These are phyloP conservation scores for Caenorhabditis remanei DNA, from an alignment of 1,140 invertebrate species.

Conservation along the genomic window DNA sequence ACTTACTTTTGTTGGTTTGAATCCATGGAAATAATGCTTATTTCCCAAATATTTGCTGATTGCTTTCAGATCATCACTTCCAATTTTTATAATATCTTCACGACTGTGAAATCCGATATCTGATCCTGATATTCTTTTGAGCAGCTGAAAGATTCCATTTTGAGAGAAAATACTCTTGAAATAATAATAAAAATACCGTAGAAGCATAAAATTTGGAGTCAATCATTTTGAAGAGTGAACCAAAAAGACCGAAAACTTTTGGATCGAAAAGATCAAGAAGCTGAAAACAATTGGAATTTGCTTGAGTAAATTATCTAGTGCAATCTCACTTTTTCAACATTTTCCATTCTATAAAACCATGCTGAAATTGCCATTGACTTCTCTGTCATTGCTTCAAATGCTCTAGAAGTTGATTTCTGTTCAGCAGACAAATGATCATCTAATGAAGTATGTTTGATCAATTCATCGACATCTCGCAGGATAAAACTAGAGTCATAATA, in stretches of 20 bases:
- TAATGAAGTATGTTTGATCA: slow-evolving; percentile 85
- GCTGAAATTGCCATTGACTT: slow-evolving; percentile 82
- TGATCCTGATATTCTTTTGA: slow-evolving; percentile 36
- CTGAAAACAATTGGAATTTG: background rate
- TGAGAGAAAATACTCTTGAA: background rate
- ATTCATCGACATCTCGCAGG: slow-evolving; percentile 86
- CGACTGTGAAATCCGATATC: slow-evolving; percentile 48
- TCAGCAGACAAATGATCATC: slow-evolving; percentile 85
- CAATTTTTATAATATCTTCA: slow-evolving; percentile 90
- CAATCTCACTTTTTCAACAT: background rate
- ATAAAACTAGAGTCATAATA: slow-evolving; percentile 85
- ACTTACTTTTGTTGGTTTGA: slow-evolving; percentile 87
- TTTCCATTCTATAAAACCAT: slow-evolving; percentile 17
- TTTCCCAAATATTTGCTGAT: slow-evolving; percentile 89
- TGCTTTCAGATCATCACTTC: slow-evolving; percentile 87
- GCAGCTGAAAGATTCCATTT: background rate
- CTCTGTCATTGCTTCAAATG: slow-evolving; percentile 94
- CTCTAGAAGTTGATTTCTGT: slow-evolving; percentile 88
- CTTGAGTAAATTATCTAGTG: background rate
- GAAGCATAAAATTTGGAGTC: slow-evolving; percentile 17
- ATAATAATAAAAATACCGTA: background rate
- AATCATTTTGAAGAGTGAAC: background rate
- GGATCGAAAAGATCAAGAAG: slow-evolving; percentile 13
- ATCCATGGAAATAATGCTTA: slow-evolving; percentile 93
- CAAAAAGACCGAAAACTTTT: background rate